These are phyloP conservation scores for Phasianus colchicus DNA, from an alignment of 2,113 vertebrate genomes.

Conservation along the genomic window DNA sequence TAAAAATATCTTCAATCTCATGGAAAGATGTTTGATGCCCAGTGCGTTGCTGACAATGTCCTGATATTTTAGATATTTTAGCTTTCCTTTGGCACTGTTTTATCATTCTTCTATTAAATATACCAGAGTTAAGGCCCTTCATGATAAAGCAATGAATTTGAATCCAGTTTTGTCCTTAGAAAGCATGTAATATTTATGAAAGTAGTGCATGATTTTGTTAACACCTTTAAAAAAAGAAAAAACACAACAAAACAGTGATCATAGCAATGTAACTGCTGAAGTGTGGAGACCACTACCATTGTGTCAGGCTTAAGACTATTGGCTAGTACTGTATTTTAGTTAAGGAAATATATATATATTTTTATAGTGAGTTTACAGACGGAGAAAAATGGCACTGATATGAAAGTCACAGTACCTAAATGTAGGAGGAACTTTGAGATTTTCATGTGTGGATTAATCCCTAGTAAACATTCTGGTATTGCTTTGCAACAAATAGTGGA, in stretches of 20 bases:
- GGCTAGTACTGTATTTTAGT: neutral
- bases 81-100: neutral
- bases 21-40: neutral
- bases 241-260: neutral
- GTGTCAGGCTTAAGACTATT: neutral
- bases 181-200: rapidly evolving
- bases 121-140: neutral
- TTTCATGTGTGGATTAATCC: neutral
- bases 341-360: neutral
- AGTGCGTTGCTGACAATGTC: neutral
- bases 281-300: neutral
- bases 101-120: neutral
- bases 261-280: neutral
- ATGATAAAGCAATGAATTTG: neutral
- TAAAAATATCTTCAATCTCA: neutral
- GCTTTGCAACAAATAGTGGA: neutral
- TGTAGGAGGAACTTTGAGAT: neutral
- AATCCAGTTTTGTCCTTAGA: neutral
- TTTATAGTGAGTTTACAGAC: neutral
- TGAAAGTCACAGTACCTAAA: neutral
- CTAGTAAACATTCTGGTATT: neutral
- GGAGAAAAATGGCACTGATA: neutral
- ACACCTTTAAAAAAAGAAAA: neutral
- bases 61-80: neutral
- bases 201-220: neutral